Conservation (phyloP, 2,113 vertebrate species). For the Pygoscelis antarcticus region DNA sequence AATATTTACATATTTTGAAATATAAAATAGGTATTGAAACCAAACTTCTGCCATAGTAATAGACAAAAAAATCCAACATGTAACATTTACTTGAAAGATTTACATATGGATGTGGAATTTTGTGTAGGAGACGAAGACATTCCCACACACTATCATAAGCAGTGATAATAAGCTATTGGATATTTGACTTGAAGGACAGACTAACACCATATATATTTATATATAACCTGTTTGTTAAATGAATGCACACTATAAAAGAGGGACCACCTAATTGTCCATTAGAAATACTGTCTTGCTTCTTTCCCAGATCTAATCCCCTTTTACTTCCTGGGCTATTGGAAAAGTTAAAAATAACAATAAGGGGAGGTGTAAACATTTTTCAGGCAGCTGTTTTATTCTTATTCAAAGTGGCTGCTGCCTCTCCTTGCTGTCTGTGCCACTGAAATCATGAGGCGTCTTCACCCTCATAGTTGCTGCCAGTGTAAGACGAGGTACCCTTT, state of each 20-base stretch:
- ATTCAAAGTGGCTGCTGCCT: neutral
- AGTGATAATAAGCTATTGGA: neutral
- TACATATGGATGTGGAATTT: neutral
- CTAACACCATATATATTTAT: neutral
- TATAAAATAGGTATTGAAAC: neutral
- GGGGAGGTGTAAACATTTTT: neutral
- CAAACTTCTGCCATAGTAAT: neutral
- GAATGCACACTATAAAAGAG: neutral
- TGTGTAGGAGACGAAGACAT: neutral
- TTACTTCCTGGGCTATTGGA: neutral
- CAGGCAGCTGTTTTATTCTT: neutral
- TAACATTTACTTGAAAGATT: neutral
- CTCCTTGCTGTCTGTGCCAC: neutral
- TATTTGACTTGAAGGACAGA: neutral
- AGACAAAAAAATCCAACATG: neutral
- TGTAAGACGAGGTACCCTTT: neutral
- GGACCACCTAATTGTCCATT: neutral
- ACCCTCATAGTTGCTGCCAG: neutral
- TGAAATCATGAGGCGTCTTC: neutral
- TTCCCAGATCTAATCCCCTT: neutral
- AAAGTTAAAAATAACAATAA: neutral
- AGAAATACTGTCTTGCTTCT: neutral
- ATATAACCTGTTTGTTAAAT: neutral
- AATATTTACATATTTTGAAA: neutral
- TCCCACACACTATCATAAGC: neutral